Percentiles rank a stretch among this genome's conserved stretches.
Evolutionary conservation across 2,797 vertebrate genomes (phyloP).

Genomic region (Trematomus bernacchii): DNA sequence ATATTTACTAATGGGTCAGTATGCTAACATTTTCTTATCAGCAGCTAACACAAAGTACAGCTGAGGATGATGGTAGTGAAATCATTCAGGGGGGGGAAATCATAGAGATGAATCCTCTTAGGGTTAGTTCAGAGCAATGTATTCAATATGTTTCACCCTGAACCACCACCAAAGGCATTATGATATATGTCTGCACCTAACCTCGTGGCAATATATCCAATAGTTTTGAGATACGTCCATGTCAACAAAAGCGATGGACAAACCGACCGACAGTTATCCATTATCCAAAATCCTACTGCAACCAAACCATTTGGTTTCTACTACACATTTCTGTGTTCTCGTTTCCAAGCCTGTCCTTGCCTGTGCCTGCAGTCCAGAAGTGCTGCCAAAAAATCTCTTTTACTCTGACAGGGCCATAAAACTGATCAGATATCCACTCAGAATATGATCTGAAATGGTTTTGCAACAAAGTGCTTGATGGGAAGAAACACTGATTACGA

Average conservation of each 20-base stretch:
- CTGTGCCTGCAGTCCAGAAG: neutral
- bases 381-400: constrained; percentile 12
- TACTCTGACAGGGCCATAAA: neutral
- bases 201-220: neutral
- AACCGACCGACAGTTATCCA: rapidly evolving
- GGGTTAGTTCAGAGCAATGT: neutral
- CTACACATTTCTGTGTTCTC: neutral
- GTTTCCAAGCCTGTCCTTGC: constrained; percentile 6
- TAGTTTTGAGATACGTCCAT: neutral
- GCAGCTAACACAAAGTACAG: neutral
- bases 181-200: neutral
- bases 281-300: neutral
- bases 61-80: no score
- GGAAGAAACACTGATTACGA: constrained; percentile 7
- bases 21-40: neutral
- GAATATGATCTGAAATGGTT: neutral
- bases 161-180: neutral
- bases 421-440: neutral
- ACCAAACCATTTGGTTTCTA: neutral
- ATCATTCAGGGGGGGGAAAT: no score
- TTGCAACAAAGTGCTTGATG: neutral
- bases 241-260: no score
- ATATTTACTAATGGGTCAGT: neutral
- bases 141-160: neutral
- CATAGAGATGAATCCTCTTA: neutral